Evolutionary conservation across 1,140 invertebrate species (phyloP).

Genomic region (Kradibia gibbosae): DNA sequence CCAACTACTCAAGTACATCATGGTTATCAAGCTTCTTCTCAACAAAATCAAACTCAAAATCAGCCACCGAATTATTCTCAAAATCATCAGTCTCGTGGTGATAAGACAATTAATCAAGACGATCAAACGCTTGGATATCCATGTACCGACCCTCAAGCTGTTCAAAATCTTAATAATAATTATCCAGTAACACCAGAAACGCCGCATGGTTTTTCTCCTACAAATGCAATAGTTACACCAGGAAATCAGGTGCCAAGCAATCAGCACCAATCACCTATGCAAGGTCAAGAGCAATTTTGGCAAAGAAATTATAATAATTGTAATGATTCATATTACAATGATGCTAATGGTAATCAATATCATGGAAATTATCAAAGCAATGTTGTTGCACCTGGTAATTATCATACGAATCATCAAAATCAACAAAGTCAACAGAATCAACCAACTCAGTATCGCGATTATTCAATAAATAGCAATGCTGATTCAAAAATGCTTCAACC

Average conservation of each 20-base stretch:
- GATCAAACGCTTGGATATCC: slow-evolving; percentile 57
- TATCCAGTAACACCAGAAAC: slow-evolving; percentile 54
- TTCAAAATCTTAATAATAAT: slow-evolving; percentile 51
- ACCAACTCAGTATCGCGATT: slow-evolving; percentile 64
- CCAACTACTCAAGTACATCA: slow-evolving; percentile 17
- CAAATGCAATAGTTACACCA: slow-evolving; percentile 49
- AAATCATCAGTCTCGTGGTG: slow-evolving; percentile 50
- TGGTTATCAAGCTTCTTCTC: slow-evolving; percentile 21
- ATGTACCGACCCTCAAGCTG: slow-evolving; percentile 54
- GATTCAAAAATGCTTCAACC: slow-evolving; percentile 44
- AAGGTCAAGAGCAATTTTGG: slow-evolving; percentile 67
- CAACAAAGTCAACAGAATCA: slow-evolving; percentile 60
- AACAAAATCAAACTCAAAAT: slow-evolving; percentile 58
- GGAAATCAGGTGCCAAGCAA: background rate
- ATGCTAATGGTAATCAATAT: slow-evolving; percentile 60
- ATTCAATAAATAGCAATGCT: slow-evolving; percentile 48
- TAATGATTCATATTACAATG: slow-evolving; percentile 63
- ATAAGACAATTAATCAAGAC: slow-evolving; percentile 49
- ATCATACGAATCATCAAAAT: slow-evolving; percentile 21
- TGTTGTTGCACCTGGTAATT: slow-evolving; percentile 15
- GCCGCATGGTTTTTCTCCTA: slow-evolving; percentile 55
- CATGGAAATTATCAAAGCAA: slow-evolving; percentile 61
- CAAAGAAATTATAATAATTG: slow-evolving; percentile 67
- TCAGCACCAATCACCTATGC: slow-evolving; percentile 51
- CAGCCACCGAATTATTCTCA: slow-evolving; percentile 55